phyloP scores from a whole-genome alignment of 2,888 invertebrate genomes.

The Nysson spinosus region DNA sequence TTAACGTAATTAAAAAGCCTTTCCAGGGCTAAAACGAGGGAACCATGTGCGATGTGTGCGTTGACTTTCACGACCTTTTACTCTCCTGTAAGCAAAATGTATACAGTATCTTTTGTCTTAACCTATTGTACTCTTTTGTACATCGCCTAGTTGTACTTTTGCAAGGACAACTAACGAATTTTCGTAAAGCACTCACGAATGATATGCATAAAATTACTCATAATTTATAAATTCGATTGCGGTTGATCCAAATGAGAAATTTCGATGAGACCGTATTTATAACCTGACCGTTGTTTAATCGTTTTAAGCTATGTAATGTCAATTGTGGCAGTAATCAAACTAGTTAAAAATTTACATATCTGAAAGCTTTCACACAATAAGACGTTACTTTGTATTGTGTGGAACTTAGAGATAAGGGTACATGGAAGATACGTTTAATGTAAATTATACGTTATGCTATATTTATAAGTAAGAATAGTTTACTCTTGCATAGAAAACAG shows the following conservation, averaged over 20 bases:
- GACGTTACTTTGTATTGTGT: no score
- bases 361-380: no score
- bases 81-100: constrained; percentile 85
- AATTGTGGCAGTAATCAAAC: neutral
- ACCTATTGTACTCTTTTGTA: constrained; percentile 46
- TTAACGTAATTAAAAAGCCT: constrained; percentile 65
- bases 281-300: neutral
- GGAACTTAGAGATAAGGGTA: no score
- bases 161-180: neutral
- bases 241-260: no score
- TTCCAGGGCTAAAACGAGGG: constrained; percentile 56
- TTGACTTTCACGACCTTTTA: constrained; percentile 94
- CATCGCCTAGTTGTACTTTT: constrained; percentile 14
- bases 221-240: neutral
- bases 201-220: neutral
- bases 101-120: constrained; percentile 53
- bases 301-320: neutral
- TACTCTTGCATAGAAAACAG: no score
- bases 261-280: no score
- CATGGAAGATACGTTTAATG: no score
- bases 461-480: no score
- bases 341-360: neutral
- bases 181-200: neutral
- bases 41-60: constrained; percentile 95
- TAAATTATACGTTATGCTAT: no score